Evolutionary conservation across 2,797 vertebrate genomes (phyloP).

Genomic region (Enteromius treurensis): DNA sequence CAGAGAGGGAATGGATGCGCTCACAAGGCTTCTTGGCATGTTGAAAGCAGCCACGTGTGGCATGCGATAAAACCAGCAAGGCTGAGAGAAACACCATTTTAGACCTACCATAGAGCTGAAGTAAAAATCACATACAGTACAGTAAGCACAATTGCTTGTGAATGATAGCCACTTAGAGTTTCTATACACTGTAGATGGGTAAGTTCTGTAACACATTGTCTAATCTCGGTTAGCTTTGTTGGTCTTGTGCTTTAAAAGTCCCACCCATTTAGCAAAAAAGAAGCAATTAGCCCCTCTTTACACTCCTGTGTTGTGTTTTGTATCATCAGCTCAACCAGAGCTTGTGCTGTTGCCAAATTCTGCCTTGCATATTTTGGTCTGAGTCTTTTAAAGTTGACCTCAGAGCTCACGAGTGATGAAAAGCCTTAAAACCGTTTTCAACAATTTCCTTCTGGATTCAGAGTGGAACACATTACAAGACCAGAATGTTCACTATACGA

Average conservation of each 20-base stretch:
- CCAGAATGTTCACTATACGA: constrained; percentile 25
- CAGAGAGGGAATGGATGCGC: constrained; percentile 51
- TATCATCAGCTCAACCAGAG: constrained; percentile 24
- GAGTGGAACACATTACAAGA: neutral
- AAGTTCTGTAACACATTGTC: constrained; percentile 61
- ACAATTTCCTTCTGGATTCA: neutral
- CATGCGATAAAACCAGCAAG: constrained; percentile 43
- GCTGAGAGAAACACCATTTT: constrained; percentile 52
- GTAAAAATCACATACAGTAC: constrained; percentile 71
- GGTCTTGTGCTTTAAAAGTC: constrained; percentile 56
- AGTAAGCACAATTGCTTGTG: constrained; percentile 66
- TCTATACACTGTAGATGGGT: constrained; percentile 71
- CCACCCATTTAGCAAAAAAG: constrained; percentile 48
- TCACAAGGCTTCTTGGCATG: constrained; percentile 49
- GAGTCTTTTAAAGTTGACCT: constrained; percentile 27
- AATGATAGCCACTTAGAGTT: constrained; percentile 76
- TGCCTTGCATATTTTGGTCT: constrained; percentile 42
- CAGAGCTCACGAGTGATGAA: constrained; percentile 16
- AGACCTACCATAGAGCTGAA: constrained; percentile 65
- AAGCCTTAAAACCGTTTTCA: neutral
- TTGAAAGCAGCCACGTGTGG: constrained; percentile 54
- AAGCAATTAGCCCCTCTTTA: constrained; percentile 60
- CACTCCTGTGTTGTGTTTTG: constrained; percentile 29
- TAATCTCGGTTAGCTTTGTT: constrained; percentile 64
- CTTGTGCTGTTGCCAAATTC: constrained; percentile 53